These are phyloP conservation scores for Operophtera brumata DNA, from an alignment of 2,888 invertebrate genomes.

Conservation along the genomic window DNA sequence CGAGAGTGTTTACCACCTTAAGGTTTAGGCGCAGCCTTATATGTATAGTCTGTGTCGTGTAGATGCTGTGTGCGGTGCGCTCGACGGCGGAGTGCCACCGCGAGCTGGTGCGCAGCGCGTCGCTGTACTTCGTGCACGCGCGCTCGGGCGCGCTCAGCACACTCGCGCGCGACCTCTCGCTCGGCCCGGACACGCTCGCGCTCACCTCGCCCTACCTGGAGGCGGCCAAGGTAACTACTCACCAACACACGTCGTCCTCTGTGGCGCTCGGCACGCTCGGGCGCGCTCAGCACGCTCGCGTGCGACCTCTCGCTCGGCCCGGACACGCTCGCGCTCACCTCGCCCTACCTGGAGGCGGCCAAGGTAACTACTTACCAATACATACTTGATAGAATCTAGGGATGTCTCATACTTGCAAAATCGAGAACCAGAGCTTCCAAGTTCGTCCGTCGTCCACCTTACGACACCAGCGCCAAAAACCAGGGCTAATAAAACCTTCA, in stretches of 20 bases:
- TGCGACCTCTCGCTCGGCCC: not conserved
- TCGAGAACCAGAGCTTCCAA: no score
- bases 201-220: not conserved
- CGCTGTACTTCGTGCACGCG: not conserved
- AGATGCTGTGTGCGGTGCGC: constrained; percentile 2
- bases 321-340: not conserved
- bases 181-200: not conserved
- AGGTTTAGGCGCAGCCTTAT: no score
- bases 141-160: not conserved
- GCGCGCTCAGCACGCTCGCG: not conserved
- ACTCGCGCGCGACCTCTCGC: not conserved
- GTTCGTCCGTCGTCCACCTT: no score
- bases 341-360: not conserved
- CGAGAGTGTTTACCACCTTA: no score
- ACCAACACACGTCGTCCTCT: not conserved
- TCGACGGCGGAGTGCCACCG: not conserved
- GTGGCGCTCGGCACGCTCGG: no score
- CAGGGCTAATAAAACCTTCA: no score
- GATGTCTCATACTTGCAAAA: no score
- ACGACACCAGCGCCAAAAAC: no score
- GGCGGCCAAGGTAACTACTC: not conserved
- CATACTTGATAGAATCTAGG: no score
- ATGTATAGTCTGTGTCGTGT: no score
- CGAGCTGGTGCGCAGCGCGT: not conserved
- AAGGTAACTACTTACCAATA: not conserved